Base-by-base conservation (phyloP, 1,140 invertebrate genomes). In the Bombyx mandarina region DNA sequence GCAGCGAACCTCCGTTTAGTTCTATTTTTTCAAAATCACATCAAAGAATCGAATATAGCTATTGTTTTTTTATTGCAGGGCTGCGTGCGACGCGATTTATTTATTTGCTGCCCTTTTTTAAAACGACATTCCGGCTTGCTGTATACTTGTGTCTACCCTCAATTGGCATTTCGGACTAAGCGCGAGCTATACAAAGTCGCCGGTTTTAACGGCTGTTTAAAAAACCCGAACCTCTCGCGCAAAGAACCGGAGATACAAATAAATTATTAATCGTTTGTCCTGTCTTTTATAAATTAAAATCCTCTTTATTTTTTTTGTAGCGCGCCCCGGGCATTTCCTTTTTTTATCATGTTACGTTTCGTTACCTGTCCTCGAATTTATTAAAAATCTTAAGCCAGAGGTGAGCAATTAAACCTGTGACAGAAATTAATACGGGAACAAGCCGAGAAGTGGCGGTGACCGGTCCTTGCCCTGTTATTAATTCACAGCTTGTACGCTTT, bases 181-280 rank as follows among this genome's bases (percentile, higher is more conserved):
- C 81, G 82, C 75, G 79, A 84, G 77, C 76, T 79, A 82, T 80
- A 83, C 79, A 82, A 84, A 82, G 78, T 82, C 79, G 73, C 68
- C 75, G 78, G 78, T 85, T 75, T 87, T 87, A 87, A 87, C 84
- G 82, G 82, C 84, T 84, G 77, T 85, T 85, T 84, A 84, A 82
- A 85, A 84, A 79, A 80, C 82, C 78, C 79, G 69, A 66, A 69
- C 77, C 69, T 74, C 71, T 75, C 76, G 72, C 73, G 66, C 77
- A 79, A 79, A 72, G 77, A 82, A 75, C 73, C 67, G 68, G 75
- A 74, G 82, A 84, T 87, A 82, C 84, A 87, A 87, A 87, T 87
- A 87, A 87, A 87, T 87, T 87, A 87, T 87, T 87, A 87, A 87
- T 87, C 84, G 84, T 87, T 87, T 87, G 84, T 87, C 84, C 84